These are phyloP conservation scores for Mycteria americana DNA, from an alignment of 2,797 vertebrate genomes.

Conservation along the genomic window DNA sequence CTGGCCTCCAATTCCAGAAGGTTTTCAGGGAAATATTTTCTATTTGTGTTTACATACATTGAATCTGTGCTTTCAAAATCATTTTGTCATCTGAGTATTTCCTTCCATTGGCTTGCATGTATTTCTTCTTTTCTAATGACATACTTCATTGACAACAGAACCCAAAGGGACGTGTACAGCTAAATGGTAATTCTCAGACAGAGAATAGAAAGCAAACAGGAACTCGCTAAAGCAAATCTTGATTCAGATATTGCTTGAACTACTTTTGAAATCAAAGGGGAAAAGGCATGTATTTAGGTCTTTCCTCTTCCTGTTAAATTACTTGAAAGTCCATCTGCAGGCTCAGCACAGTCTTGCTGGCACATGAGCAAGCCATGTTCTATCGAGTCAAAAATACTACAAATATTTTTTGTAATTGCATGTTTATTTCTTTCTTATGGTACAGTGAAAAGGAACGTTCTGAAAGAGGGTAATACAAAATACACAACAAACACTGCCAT, in stretches of 20 bases:
- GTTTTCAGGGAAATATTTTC: background rate
- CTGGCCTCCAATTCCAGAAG: background rate
- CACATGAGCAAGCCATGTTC: background rate
- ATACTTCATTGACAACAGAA: background rate
- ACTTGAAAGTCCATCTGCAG: background rate
- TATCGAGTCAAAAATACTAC: background rate
- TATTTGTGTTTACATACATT: constrained; percentile 3
- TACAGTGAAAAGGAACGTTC: background rate
- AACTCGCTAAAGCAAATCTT: background rate
- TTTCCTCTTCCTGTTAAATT: background rate
- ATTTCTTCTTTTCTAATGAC: background rate
- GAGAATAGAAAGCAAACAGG: background rate
- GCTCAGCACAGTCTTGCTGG: background rate
- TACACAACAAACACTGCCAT: background rate
- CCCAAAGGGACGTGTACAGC: background rate
- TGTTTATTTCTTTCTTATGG: background rate
- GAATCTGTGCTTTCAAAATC: background rate
- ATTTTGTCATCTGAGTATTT: background rate
- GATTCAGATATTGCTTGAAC: background rate
- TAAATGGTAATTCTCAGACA: background rate
- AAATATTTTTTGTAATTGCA: background rate
- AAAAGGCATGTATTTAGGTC: background rate
- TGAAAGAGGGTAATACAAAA: background rate
- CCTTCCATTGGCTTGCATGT: background rate
- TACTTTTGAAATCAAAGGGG: background rate